Percentiles rank a stretch among this genome's conserved stretches.
These are phyloP conservation scores for Gopherus evgoodei DNA, from an alignment of 2,113 vertebrate species.

Conservation along the genomic window DNA sequence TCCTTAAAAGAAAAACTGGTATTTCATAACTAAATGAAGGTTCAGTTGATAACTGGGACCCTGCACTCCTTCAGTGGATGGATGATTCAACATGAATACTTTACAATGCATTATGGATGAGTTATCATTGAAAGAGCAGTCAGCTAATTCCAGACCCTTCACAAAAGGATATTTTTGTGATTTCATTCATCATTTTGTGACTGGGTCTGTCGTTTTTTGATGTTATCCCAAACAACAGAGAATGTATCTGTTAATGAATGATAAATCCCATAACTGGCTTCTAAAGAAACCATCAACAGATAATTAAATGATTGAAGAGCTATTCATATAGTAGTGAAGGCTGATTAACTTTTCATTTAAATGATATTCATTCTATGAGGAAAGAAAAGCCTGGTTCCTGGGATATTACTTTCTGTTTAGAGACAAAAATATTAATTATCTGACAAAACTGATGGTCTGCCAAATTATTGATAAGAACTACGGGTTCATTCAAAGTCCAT, in stretches of 20 bases:
- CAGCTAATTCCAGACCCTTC: not conserved
- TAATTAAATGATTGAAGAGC: not conserved
- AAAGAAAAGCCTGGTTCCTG: not conserved
- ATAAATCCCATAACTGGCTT: not conserved
- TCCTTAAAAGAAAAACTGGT: not conserved
- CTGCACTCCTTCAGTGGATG: not conserved
- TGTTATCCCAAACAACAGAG: not conserved
- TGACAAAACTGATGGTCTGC: not conserved
- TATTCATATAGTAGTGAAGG: not conserved
- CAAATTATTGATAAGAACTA: not conserved
- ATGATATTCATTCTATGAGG: not conserved
- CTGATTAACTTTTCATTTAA: not conserved
- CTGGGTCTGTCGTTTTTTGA: not conserved
- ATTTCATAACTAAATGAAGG: not conserved
- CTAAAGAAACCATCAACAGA: not conserved
- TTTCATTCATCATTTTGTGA: not conserved
- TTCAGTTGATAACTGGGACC: not conserved
- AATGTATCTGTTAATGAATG: not conserved
- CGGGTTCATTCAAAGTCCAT: not conserved
- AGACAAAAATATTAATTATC: not conserved
- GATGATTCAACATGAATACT: not conserved
- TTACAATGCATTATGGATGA: not conserved
- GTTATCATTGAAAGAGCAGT: not conserved
- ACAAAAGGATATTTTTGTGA: not conserved
- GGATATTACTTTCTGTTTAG: not conserved